These are phyloP conservation scores for Corythornis vintsioides DNA, from an alignment of 2,113 vertebrate species.

Conservation along the genomic window DNA sequence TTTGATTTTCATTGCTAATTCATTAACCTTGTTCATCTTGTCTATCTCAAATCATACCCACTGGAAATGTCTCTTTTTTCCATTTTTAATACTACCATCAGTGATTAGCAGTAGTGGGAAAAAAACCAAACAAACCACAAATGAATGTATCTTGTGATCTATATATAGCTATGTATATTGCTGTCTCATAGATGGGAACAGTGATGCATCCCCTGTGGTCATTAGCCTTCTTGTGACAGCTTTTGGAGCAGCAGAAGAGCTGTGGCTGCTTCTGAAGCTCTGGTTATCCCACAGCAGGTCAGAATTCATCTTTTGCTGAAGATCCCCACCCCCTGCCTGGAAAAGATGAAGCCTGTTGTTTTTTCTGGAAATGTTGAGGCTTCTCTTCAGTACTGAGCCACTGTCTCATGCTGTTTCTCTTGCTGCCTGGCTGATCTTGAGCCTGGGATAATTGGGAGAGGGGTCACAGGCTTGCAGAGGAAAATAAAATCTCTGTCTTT, in stretches of 20 bases:
- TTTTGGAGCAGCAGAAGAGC: background rate
- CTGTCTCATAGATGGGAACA: background rate
- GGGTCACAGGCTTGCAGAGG: conserved; percentile 5
- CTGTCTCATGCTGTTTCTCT: conserved; percentile 32
- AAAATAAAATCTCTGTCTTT: background rate
- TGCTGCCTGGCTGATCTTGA: conserved; percentile 34
- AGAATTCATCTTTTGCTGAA: conserved; percentile 36
- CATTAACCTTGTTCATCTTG: background rate
- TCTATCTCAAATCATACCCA: background rate
- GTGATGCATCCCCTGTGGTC: background rate
- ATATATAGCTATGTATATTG: background rate
- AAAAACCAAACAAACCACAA: background rate
- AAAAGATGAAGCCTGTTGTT: background rate
- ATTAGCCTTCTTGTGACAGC: conserved; percentile 1
- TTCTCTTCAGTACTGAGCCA: background rate
- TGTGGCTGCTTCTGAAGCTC: background rate
- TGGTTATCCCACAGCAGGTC: background rate
- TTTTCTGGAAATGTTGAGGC: conserved; percentile 7
- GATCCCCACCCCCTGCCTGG: background rate
- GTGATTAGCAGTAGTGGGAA: background rate
- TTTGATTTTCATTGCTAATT: background rate
- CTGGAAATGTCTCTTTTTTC: background rate
- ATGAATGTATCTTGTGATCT: background rate
- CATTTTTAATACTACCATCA: background rate
- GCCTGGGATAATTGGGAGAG: conserved; percentile 35